Evolutionary conservation across 64 coral and sea anemone species (phyloP), one percentile per base, ranked within the genome.

Genomic region (Orbicella faveolata): DNA sequence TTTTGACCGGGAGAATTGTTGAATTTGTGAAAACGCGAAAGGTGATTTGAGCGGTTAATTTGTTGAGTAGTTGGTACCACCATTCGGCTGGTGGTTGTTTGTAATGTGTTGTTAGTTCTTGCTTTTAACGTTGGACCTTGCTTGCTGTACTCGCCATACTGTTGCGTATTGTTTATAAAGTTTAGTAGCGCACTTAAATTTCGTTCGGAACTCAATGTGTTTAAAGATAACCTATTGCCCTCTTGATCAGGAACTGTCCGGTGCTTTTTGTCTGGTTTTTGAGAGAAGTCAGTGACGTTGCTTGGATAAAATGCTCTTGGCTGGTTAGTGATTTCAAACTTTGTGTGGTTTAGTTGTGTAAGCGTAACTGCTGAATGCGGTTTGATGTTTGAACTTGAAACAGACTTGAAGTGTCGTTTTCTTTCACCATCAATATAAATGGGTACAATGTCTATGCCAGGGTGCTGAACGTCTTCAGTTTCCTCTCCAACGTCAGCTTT

Each of bases 391-490:
- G 39, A 51, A 44, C 65, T 52, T 85, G 82, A 65, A 64, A 64
- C 21, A 63, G 57, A 51, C 36, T 85, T 52, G 6, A 73, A 30
- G 33, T 26, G 63, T 37, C 51, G 55, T 17, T 65, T 64, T 16
- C 75, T 89, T 23, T 77, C 44, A 76, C 63, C 23, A 23, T 37
- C 18, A 62, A 61, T 82, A 9, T 77, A 72, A 21, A 88, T 52
- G 1, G 90, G 87, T 10, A 90, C 87, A 75, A 93, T 67, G 34
- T 90, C 80, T 1, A 96, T 74, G 44, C 79, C 90, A 10, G 72
- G 34, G 75, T 25, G 75, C 36, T 65, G 82, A 76, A 30, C 41
- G 15, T 54, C 63, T 61, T 75, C 33, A 79, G 61, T 39, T 48
- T 77, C 30, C 8, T 36, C 23, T 20, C 59, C 25, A 41, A 26